Conservation (phyloP, 2,113 vertebrate species). For the Collichthys lucidus region DNA sequence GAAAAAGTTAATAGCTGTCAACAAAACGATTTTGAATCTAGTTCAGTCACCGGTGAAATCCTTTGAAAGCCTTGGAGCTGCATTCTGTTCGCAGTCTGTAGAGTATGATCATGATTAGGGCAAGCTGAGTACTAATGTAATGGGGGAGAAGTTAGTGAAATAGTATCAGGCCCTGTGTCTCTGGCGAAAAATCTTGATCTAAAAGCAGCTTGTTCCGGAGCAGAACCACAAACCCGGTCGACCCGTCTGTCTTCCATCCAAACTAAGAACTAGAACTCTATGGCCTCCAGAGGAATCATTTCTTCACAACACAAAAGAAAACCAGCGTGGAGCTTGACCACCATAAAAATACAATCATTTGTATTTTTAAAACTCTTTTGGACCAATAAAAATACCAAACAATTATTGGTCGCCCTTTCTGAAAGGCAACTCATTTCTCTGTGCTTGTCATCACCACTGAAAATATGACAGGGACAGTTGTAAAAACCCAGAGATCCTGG, state of each 20-base stretch:
- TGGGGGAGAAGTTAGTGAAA: slow-evolving; percentile 53
- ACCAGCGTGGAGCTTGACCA: slow-evolving; percentile 66
- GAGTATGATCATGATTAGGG: slow-evolving; percentile 48
- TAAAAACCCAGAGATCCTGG: slow-evolving; percentile 65
- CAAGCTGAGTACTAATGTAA: slow-evolving; percentile 60
- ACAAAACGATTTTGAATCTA: slow-evolving; percentile 21
- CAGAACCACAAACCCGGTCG: slow-evolving; percentile 76
- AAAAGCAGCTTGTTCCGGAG: slow-evolving; percentile 72
- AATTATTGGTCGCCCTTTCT: slow-evolving; percentile 60
- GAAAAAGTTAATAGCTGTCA: slow-evolving; percentile 25
- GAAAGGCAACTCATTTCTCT: slow-evolving; percentile 58
- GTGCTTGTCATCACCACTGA: slow-evolving; percentile 70
- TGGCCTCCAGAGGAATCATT: slow-evolving; percentile 68
- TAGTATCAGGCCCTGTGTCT: slow-evolving; percentile 54
- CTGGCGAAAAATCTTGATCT: slow-evolving; percentile 60
- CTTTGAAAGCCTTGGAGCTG: slow-evolving; percentile 30
- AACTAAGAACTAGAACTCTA: slow-evolving; percentile 68
- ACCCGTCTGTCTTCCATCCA: slow-evolving; percentile 72
- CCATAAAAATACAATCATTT: slow-evolving; percentile 75
- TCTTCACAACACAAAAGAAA: slow-evolving; percentile 72
- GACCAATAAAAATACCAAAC: slow-evolving; percentile 79
- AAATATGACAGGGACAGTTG: slow-evolving; percentile 68
- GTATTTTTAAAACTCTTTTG: slow-evolving; percentile 74
- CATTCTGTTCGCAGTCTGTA: slow-evolving; percentile 34
- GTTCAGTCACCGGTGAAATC: slow-evolving; percentile 14